Evolutionary conservation across 2,888 invertebrate species (phyloP).

Genomic region (Plagiodera versicolora): DNA sequence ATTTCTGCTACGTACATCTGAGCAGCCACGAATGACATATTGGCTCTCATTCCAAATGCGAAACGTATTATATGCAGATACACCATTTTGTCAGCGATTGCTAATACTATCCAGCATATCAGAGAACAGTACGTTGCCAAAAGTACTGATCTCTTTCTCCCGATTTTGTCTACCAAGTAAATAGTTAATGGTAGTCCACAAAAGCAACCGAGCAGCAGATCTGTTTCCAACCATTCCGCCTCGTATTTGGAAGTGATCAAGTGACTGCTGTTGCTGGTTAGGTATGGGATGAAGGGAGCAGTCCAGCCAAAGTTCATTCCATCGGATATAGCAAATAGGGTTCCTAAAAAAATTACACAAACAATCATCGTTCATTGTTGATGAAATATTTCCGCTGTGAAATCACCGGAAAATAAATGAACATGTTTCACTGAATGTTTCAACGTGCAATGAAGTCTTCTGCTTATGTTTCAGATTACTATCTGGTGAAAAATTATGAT

Average conservation of each 20-base stretch:
- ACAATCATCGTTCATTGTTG: no score
- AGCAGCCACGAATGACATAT: conserved; percentile 48
- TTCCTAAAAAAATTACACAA: conserved; percentile 40
- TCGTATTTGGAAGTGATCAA: conserved; percentile 39
- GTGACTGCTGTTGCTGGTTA: conserved; percentile 39
- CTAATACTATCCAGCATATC: conserved; percentile 44
- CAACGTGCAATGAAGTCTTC: no score
- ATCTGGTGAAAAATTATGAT: no score
- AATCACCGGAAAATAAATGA: no score
- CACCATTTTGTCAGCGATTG: conserved; percentile 37
- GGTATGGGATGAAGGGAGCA: conserved; percentile 47
- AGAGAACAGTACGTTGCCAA: conserved; percentile 35
- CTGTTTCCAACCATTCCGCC: conserved; percentile 36
- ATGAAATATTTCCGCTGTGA: not conserved
- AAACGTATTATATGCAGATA: conserved; percentile 44
- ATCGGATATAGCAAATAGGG: conserved; percentile 48
- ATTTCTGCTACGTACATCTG: conserved; percentile 52
- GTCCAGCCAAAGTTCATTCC: conserved; percentile 52
- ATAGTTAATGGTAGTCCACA: conserved; percentile 41
- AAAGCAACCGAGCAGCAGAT: conserved; percentile 36
- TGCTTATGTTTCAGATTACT: no score
- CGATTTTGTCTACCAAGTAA: conserved; percentile 39
- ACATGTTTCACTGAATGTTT: no score
- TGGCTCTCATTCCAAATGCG: conserved; percentile 45
- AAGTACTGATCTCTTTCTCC: conserved; percentile 44